phyloP scores from a whole-genome alignment of 2,113 vertebrate species.

The Sorex araneus region DNA sequence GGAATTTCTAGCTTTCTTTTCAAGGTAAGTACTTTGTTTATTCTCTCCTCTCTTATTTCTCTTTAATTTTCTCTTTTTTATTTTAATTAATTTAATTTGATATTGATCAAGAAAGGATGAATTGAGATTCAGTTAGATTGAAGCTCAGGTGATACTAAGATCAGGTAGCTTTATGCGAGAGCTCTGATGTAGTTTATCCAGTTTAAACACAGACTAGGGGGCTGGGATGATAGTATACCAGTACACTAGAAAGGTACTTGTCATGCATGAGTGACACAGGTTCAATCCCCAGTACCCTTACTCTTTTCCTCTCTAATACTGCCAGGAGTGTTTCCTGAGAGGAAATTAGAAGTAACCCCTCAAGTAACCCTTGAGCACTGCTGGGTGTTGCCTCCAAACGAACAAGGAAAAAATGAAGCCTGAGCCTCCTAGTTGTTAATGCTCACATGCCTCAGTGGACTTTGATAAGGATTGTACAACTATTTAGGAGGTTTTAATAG shows the following conservation, averaged over 20 bases:
- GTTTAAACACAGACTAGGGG: conserved; percentile 29
- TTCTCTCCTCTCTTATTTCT: neutral
- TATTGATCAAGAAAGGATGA: neutral
- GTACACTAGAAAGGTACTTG: no score
- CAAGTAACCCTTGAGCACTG: no score
- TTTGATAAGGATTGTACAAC: conserved; percentile 20
- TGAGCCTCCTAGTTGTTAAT: neutral
- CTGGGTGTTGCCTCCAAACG: no score
- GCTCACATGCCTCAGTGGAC: neutral
- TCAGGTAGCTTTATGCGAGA: neutral
- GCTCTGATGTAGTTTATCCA: neutral
- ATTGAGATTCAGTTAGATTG: neutral
- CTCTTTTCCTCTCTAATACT: no score
- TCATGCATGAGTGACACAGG: no score
- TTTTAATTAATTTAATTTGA: neutral
- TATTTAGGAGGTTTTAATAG: conserved; percentile 18
- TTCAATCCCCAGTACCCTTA: no score
- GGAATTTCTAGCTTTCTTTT: neutral
- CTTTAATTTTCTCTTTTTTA: neutral
- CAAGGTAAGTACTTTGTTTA: neutral
- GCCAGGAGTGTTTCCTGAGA: no score
- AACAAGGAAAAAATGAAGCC: neutral
- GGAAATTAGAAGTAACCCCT: no score
- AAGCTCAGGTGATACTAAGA: neutral
- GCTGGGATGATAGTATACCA: no score